Base-by-base conservation (phyloP, 2,797 vertebrate species). In the Sparidentex hasta region DNA sequence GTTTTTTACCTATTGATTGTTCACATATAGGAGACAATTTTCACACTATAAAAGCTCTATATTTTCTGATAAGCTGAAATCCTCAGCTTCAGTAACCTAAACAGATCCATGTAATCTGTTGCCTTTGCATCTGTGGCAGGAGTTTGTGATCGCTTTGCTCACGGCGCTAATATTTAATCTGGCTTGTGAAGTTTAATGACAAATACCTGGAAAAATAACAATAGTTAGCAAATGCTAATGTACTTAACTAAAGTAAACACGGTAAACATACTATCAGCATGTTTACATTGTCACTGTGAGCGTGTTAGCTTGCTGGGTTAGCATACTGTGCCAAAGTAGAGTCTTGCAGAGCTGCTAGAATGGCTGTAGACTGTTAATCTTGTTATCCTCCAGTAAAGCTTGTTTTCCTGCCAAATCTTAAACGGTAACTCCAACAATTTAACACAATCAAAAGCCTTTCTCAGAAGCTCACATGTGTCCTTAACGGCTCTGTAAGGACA, bases 1-100 rank as follows among this genome's bases (percentile, higher is more conserved):
- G 27, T 23, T 76, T 75, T 73, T 69, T 69, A 11, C 44, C 47
- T 50, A 5, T 18, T 51, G 52, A 41, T 61, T 43, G 55, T 70
- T 63, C 65, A 51, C 55, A 11, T 17, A 48, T 61, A 43, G 14
- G n/a, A 62, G 12, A 21, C 21, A 44, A 71, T 71, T 55, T 79
- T 67, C 50, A 23, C 27, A 56, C 48, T 38, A 17, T 38, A 55
- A 38, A 44, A 59, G 29, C 17, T 71, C 29, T 43, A 20, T 17
- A 14, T 62, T 9, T 44, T 62, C 7, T 27, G 2, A 33, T 16
- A 2, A 9, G 18, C 4, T 4, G 12, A 1, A 17, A 23, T 29
- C 56, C 51, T 7, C 21, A n/a, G 71, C 21, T 43, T 52, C 44
- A 41, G 25, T 52, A 21, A 38, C 1, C 3, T 11, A 44, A 51